These are phyloP conservation scores for Caenorhabditis sp. DNA, from an alignment of 2,888 invertebrate genomes.

Conservation along the genomic window DNA sequence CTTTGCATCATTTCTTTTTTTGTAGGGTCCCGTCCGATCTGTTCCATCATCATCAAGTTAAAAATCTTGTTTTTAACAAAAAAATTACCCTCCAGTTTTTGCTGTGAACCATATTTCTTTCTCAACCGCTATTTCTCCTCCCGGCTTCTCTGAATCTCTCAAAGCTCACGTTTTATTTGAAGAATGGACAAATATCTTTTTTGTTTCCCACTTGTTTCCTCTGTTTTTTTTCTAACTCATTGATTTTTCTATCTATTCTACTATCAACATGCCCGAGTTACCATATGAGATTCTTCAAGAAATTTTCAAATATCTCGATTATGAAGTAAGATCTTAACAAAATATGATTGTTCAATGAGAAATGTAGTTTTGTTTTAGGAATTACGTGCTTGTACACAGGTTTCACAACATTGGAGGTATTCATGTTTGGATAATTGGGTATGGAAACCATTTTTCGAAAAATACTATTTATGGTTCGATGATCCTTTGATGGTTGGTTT, in stretches of 20 bases:
- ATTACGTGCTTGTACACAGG: conserved; percentile 5
- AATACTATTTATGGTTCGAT: conserved; percentile 9
- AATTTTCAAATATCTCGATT: conserved; percentile 8
- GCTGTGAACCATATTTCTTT: not conserved
- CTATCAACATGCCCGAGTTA: not conserved
- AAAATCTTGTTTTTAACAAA: too few relatives aligned
- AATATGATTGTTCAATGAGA: not conserved
- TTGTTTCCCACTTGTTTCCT: not conserved
- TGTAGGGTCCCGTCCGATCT: too few relatives aligned
- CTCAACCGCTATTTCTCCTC: not conserved
- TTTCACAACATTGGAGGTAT: conserved; percentile 10
- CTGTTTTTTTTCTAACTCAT: not conserved
- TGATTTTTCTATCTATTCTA: not conserved
- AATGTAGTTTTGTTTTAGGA: too few relatives aligned
- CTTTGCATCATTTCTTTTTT: too few relatives aligned
- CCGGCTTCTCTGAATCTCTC: not conserved
- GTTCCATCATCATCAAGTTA: too few relatives aligned
- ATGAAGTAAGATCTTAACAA: not conserved
- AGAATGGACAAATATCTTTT: not conserved
- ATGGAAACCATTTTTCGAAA: conserved; percentile 9
- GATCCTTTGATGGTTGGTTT: not conserved
- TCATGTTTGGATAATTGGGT: not conserved
- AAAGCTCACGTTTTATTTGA: not conserved
- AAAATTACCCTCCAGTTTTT: too few relatives aligned
- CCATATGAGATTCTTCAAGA: conserved; percentile 2